Evolutionary conservation across 2,797 vertebrate genomes (phyloP).

Genomic region (Decapterus maruadsi): DNA sequence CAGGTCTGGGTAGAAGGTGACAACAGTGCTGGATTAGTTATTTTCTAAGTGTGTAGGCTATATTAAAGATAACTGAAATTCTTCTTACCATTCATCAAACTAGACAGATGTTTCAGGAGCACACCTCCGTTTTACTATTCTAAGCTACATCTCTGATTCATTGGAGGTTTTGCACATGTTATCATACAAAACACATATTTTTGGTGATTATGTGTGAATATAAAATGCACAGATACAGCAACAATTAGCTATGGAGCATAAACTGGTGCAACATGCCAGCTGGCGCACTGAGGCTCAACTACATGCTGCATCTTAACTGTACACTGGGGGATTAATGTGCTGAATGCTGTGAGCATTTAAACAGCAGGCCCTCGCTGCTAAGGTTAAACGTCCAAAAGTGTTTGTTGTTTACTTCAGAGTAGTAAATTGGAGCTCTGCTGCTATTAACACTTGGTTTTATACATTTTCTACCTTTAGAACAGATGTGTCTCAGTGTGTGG

Average conservation of each 20-base stretch:
- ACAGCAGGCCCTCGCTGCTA: not conserved
- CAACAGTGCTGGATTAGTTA: not conserved
- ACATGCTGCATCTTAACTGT: conserved; percentile 14
- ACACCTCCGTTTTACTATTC: not conserved
- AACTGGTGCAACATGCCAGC: conserved; percentile 31
- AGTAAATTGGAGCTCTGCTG: not conserved
- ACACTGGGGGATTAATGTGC: conserved; percentile 42
- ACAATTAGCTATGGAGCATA: conserved; percentile 23
- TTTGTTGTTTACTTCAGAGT: not conserved
- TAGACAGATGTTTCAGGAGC: not conserved
- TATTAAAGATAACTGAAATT: not conserved
- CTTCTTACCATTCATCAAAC: not conserved
- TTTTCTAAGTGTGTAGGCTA: too few relatives aligned
- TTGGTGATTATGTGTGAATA: conserved; percentile 7
- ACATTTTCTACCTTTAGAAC: not conserved
- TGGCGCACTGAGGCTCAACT: conserved; percentile 13
- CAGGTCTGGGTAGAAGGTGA: too few relatives aligned
- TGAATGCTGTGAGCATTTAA: conserved; percentile 11
- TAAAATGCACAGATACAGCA: conserved; percentile 22
- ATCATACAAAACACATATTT: conserved; percentile 19
- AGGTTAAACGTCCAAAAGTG: not conserved
- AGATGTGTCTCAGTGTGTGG: conserved; percentile 24
- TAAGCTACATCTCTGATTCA: conserved; percentile 1
- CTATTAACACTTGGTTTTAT: not conserved
- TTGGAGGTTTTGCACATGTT: not conserved